Conservation (phyloP, 2,113 vertebrate species). For the Gallinago undulata region DNA sequence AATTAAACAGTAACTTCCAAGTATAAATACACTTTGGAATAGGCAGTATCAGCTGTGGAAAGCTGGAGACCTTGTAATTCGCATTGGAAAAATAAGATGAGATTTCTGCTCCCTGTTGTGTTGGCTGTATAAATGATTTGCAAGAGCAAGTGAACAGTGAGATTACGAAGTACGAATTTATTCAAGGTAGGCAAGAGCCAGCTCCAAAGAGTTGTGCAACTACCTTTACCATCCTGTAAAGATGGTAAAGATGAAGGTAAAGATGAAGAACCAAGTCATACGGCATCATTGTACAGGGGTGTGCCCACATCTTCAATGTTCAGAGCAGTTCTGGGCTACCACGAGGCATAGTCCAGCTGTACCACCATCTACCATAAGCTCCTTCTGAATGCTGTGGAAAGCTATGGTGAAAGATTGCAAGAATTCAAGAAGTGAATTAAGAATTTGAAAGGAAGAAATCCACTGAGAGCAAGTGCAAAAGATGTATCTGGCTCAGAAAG, state of each 20-base stretch:
- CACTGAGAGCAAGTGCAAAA: neutral
- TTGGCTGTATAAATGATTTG: neutral
- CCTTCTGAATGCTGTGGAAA: neutral
- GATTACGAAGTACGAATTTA: neutral
- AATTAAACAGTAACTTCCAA: constrained; percentile 33
- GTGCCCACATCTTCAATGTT: neutral
- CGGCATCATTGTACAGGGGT: accelerated
- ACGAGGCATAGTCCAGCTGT: accelerated
- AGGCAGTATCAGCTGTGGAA: constrained; percentile 12
- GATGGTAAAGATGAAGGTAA: neutral
- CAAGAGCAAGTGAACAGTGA: constrained; percentile 6
- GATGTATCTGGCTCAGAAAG: accelerated
- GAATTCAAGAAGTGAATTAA: neutral
- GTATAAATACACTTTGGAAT: constrained; percentile 22
- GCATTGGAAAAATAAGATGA: neutral
- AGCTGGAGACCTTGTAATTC: neutral
- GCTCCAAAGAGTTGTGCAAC: neutral
- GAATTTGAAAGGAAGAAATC: neutral
- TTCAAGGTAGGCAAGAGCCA: neutral
- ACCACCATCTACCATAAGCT: neutral
- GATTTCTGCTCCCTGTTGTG: neutral
- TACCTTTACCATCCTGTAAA: neutral
- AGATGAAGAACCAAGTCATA: neutral
- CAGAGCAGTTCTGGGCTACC: neutral
- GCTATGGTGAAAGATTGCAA: neutral